Base-by-base conservation (phyloP, 2,113 vertebrate genomes). In the Notarius lentiginosus region DNA sequence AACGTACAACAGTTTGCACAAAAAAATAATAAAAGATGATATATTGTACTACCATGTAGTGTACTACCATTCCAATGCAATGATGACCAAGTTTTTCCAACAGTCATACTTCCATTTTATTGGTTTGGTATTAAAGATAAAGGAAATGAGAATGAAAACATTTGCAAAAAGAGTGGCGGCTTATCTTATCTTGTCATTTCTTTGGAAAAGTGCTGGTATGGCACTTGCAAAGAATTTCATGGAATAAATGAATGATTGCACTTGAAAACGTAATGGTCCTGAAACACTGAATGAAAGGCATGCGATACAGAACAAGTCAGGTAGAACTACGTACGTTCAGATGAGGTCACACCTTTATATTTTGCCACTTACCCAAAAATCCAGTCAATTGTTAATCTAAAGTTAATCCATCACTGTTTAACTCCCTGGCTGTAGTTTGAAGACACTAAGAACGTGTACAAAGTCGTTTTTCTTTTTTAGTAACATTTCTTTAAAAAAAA, bases 91-190 rank as follows among this genome's bases (percentile, higher is more conserved):
- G 49, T 22, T 15, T 88, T 47, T 83, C 22, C 66, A 88, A 90
- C 82, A 84, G 41, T 90, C 82, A 90, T 82, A 88, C 89, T 92
- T 94, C 91, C 92, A 94, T 92, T 96, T 96, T 95, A 95, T 95
- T 95, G 91, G 85, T 91, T 88, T 79, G 76, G 90, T 83, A 85
- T 90, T 91, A 72, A 89, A 90, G 83, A 91, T 91, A 87, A 91
- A 87, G 87, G 77, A 81, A 55, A 87, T 73, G n/a, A 68, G 65
- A 70, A 72, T 51, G 87, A 41, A 41, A 89, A 88, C 85, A 86
- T 86, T n/a, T 55, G 34, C 89, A 41, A 79, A 60, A 63, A 90
- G 5, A 11, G 49, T n/a, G 60, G 17, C 11, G n/a, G n/a, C n/a
- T n/a, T n/a, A n/a, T n/a, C 27, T 18, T 66, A 0, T 30, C 30